Evolutionary conservation across 2,888 invertebrate genomes (phyloP).

Genomic region (Catocala nupta): DNA sequence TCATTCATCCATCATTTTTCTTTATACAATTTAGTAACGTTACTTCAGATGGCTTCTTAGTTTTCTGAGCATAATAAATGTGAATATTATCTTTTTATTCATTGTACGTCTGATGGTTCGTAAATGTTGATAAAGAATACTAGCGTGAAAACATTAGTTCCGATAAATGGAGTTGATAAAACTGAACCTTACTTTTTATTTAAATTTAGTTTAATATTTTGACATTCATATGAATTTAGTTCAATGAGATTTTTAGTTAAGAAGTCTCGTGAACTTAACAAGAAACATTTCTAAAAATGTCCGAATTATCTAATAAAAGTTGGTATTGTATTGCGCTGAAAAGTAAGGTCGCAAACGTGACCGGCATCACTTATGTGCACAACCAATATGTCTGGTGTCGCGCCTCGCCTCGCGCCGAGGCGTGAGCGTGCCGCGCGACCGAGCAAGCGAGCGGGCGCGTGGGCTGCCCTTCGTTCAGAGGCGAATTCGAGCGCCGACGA

Average conservation of each 20-base stretch:
- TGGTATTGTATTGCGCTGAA: conserved; percentile 43
- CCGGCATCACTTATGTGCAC: conserved; percentile 25
- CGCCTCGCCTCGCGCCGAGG: conserved; percentile 1
- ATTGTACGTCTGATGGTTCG: background rate
- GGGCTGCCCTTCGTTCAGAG: conserved; percentile 23
- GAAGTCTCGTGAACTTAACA: background rate
- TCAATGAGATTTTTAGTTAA: too few relatives aligned
- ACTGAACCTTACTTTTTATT: too few relatives aligned
- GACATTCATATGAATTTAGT: too few relatives aligned
- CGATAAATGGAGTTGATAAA: too few relatives aligned
- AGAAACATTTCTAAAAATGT: conserved; percentile 19
- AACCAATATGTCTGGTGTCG: conserved; percentile 44
- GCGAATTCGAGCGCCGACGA: conserved; percentile 12
- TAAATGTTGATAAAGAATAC: too few relatives aligned
- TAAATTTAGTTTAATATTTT: too few relatives aligned
- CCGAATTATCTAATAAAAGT: conserved; percentile 32
- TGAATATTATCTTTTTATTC: conserved; percentile 7
- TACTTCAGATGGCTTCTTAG: background rate
- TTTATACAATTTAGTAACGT: conserved; percentile 1
- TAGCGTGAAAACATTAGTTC: too few relatives aligned
- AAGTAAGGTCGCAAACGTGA: conserved; percentile 41
- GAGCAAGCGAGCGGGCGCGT: conserved; percentile 13
- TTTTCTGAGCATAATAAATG: conserved; percentile 3
- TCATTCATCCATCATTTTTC: conserved; percentile 17
- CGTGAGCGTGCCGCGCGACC: too few relatives aligned